Evolutionary conservation across 23 tunicate species (phyloP).

Genomic region (Halocynthia aurantium): DNA sequence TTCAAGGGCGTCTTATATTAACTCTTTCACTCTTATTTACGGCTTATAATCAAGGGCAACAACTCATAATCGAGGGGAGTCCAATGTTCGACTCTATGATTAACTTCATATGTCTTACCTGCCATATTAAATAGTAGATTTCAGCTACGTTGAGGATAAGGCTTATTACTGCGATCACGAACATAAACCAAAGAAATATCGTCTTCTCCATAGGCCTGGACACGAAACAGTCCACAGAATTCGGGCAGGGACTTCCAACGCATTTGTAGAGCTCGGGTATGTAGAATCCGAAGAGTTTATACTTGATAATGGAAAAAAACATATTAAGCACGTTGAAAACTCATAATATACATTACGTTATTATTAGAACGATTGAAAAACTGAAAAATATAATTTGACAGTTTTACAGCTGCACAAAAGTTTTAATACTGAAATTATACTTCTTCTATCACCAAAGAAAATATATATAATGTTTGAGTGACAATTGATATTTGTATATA

Average conservation of each 20-base stretch:
- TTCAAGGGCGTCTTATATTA: no score
- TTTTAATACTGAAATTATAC: no score
- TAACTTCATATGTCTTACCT: slow-evolving; percentile 33
- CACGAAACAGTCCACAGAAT: slow-evolving; percentile 89
- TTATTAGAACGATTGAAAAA: background rate
- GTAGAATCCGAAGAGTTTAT: slow-evolving; percentile 63
- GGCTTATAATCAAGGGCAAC: no score
- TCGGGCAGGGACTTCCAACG: slow-evolving; percentile 82
- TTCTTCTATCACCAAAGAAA: no score
- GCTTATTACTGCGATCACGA: slow-evolving; percentile 70
- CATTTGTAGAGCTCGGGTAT: slow-evolving; percentile 76
- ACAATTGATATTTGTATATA: no score
- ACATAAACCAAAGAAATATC: slow-evolving; percentile 98
- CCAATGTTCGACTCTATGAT: background rate
- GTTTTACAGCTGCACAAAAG: background rate
- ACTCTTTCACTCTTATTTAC: no score
- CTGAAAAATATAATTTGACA: background rate
- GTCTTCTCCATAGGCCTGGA: slow-evolving; percentile 99
- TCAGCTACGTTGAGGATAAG: slow-evolving; percentile 67
- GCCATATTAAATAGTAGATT: slow-evolving; percentile 65
- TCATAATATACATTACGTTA: background rate
- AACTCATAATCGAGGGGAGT: no score
- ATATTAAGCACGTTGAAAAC: background rate
- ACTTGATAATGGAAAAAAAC: slow-evolving; percentile 18
- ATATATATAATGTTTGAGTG: no score